Percentiles rank a stretch among this genome's conserved stretches.
Evolutionary conservation across 2,888 invertebrate genomes (phyloP).

Genomic region (Anticlea derivata): DNA sequence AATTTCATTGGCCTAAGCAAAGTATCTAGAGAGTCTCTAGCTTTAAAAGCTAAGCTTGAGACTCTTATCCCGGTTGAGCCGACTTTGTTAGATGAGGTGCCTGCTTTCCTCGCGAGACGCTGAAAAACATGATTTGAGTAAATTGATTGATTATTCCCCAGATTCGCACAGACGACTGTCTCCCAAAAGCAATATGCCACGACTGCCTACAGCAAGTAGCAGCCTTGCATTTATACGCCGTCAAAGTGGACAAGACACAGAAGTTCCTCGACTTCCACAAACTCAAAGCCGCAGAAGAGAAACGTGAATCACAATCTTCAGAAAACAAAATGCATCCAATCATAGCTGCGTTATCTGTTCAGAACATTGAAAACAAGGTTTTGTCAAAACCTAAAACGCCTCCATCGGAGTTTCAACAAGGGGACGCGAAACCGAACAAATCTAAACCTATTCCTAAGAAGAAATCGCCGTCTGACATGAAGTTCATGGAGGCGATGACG

Average conservation of each 20-base stretch:
- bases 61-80: too few species aligned
- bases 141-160: constrained; percentile 36
- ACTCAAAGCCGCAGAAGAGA: constrained; percentile 58
- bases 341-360: constrained; percentile 48
- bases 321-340: constrained; percentile 51
- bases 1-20: too few species aligned
- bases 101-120: too few species aligned
- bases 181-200: constrained; percentile 80
- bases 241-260: constrained; percentile 77
- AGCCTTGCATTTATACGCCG: constrained; percentile 63
- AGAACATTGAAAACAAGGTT: constrained; percentile 39
- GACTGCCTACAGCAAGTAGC: constrained; percentile 76
- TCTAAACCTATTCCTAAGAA: constrained; percentile 48
- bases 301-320: constrained; percentile 37
- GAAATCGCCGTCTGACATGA: constrained; percentile 62
- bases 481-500: constrained; percentile 71
- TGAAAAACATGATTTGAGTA: neutral
- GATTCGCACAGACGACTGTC: constrained; percentile 69
- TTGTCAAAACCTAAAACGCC: constrained; percentile 37
- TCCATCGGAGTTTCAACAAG: constrained; percentile 59
- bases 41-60: too few species aligned
- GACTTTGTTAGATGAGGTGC: too few species aligned
- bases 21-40: too few species aligned
- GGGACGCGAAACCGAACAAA: constrained; percentile 56
- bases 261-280: constrained; percentile 73